Conservation (phyloP, 1,140 invertebrate species). For the Frieseomelitta varia region DNA sequence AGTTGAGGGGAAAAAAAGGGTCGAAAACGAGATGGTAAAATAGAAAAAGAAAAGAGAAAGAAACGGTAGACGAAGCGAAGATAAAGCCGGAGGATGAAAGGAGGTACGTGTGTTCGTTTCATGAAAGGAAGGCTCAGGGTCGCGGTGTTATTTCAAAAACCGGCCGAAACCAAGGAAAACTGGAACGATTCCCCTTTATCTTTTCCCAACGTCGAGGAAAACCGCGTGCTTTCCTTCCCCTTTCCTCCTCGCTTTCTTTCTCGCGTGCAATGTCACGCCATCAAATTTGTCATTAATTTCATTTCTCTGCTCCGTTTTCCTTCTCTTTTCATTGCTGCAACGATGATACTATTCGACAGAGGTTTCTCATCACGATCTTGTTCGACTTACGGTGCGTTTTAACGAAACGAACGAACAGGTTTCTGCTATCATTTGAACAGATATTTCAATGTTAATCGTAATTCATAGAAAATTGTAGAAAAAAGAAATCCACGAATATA, state of each 20-base stretch:
- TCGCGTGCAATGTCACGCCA: too few relatives aligned
- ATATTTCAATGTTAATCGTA: too few relatives aligned
- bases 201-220: not conserved
- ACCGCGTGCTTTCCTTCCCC: not conserved
- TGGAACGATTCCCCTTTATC: slow-evolving; percentile 43
- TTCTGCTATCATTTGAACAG: too few relatives aligned
- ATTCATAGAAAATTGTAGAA: too few relatives aligned
- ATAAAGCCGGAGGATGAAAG: slow-evolving; percentile 43
- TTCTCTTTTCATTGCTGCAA: not conserved
- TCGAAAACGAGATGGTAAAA: not conserved
- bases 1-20: not conserved
- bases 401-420: too few relatives aligned
- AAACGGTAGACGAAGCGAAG: not conserved
- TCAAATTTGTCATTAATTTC: slow-evolving; percentile 1
- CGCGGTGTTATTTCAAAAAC: slow-evolving; percentile 36
- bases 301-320: not conserved
- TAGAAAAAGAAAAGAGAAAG: not conserved
- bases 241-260: not conserved
- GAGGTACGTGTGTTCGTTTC: slow-evolving; percentile 21
- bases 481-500: too few relatives aligned
- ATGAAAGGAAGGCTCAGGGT: slow-evolving; percentile 47
- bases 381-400: not conserved
- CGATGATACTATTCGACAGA: not conserved
- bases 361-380: too few relatives aligned
- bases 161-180: slow-evolving; percentile 38